Percentiles rank a stretch among this genome's conserved stretches.
Conservation (phyloP, 1,140 invertebrate genomes). For the Saccostrea echinata region DNA sequence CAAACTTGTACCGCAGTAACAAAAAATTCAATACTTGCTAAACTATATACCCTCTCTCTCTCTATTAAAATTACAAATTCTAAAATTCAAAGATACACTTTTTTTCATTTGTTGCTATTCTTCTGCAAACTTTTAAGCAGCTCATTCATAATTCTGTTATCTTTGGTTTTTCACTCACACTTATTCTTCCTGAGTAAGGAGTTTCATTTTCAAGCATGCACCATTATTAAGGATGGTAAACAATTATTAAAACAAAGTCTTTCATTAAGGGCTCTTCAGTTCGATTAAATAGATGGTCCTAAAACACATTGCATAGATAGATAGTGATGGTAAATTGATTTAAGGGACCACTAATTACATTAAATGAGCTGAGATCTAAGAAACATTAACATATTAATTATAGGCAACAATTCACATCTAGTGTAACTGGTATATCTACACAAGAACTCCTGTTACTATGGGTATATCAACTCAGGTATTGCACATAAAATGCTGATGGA, state of each 20-base stretch:
- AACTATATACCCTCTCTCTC: neutral
- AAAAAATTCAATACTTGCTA: no score
- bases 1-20: no score
- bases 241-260: neutral
- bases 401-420: neutral
- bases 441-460: neutral
- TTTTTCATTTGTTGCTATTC: neutral
- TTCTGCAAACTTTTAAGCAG: neutral
- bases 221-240: neutral
- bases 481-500: neutral
- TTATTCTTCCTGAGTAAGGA: neutral
- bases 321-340: neutral
- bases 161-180: neutral
- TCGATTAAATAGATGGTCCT: neutral
- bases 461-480: neutral
- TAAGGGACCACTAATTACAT: neutral
- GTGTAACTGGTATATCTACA: neutral
- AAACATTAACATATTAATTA: neutral
- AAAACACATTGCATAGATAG: slow-evolving; percentile 22
- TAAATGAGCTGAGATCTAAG: neutral
- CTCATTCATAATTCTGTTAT: slow-evolving; percentile 1
- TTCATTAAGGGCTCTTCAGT: neutral
- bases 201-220: neutral
- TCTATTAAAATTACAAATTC: neutral
- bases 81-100: neutral